A percentile compares a stretch with the other conserved stretches of the same genome.
These are phyloP conservation scores for Alfaro cultratus DNA, from an alignment of 2,797 vertebrate genomes.

Conservation along the genomic window DNA sequence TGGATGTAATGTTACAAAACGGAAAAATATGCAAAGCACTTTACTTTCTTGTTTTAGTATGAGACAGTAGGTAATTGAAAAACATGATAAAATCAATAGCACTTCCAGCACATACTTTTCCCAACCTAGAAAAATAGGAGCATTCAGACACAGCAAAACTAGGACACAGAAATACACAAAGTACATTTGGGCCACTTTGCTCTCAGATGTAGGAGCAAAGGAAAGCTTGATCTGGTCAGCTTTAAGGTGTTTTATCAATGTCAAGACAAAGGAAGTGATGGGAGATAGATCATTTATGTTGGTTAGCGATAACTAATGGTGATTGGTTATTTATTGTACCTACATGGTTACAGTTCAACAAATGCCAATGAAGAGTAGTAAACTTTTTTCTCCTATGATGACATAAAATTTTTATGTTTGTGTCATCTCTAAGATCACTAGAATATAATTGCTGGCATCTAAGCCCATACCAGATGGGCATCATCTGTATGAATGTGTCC, in stretches of 20 bases:
- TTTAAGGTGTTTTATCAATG: constrained; percentile 39
- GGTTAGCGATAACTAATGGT: not conserved
- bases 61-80: not conserved
- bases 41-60: not conserved
- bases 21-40: not conserved
- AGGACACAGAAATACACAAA: not conserved
- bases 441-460: constrained; percentile 24
- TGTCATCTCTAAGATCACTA: constrained; percentile 6
- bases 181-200: constrained; percentile 26
- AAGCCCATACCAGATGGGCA: constrained; percentile 52
- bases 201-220: constrained; percentile 31
- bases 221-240: constrained; percentile 28
- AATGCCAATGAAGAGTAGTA: constrained; percentile 22
- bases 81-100: not conserved
- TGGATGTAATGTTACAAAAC: not conserved
- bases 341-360: constrained; percentile 23
- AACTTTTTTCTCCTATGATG: constrained; percentile 20
- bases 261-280: constrained; percentile 10
- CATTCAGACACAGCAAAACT: not conserved
- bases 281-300: constrained; percentile 4
- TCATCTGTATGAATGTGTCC: constrained; percentile 44
- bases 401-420: constrained; percentile 17
- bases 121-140: not conserved
- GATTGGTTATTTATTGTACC: not conserved
- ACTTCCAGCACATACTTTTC: constrained; percentile 1